Base-by-base conservation (phyloP, 2,797 vertebrate genomes). In the Knipowitschia caucasica region DNA sequence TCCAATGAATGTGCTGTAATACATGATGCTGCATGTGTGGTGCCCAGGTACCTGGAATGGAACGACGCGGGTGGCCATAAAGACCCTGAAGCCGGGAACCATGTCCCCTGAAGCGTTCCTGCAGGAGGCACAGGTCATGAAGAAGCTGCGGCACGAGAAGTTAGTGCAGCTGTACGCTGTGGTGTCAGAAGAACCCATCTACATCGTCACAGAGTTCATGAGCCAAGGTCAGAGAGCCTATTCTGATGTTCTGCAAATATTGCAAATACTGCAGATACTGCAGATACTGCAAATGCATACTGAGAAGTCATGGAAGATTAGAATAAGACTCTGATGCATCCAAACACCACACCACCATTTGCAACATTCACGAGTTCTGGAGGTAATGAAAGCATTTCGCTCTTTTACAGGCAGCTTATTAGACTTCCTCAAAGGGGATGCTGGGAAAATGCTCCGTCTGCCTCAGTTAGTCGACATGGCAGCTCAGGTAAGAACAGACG, bases 61-160 rank as follows among this genome's bases (percentile, higher is more conserved):
- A 49, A 95, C 94, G 10, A 98, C 96, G 2, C 89, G 90, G 14
- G 96, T 98, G 50, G 96, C 95, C 3, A 95, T 98, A 67, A 98
- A 98, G 86, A 98, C 96, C 0, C 86, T 98, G 65, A 98, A 96
- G 65, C 93, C 94, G 0, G 95, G 95, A 64, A 98, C 96, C 29
- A 98, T 98, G 96, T 98, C 96, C 31, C 94, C 95, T 0, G 95
- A 98, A 69, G 96, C 96, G 24, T 98, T 98, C 72, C 91, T 98
- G 58, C 94, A 98, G 81, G 96, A 98, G 79, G 96, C 96, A 1
- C 95, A 98, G 81, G 94, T 98, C 62, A 98, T 98, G 96, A 98
- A 98, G 89, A 98, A 96, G 71, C 88, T 98, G 42, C 79, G 95
- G 31, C 95, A 98, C 0, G 96, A 98, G 91, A 98, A 98, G 71